These are phyloP conservation scores for Rallus crepitans DNA, from an alignment of 2,797 vertebrate species.

Conservation along the genomic window DNA sequence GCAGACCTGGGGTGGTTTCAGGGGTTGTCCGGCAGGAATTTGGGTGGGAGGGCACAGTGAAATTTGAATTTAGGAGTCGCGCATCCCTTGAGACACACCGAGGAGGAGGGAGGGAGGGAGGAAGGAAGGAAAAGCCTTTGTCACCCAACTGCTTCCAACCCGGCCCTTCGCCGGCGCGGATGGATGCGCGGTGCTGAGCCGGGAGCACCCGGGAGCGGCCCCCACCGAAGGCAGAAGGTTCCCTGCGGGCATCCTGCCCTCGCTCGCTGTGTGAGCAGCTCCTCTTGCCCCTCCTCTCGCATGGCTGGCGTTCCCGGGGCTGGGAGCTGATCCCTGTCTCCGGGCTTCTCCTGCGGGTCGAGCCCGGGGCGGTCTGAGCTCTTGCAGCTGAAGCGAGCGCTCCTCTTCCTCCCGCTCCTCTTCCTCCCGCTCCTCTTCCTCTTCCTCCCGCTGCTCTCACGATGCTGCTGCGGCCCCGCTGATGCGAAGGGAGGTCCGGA, in stretches of 20 bases:
- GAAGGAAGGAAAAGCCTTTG: background rate
- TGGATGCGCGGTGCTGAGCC: background rate
- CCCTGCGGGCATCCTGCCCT: background rate
- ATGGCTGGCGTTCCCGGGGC: background rate
- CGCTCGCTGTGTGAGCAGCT: background rate
- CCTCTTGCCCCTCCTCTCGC: background rate
- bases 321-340: background rate
- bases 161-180: background rate
- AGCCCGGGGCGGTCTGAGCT: background rate
- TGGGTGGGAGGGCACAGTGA: slow-evolving; percentile 51
- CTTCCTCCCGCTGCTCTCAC: background rate
- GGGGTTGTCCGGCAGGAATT: slow-evolving; percentile 43
- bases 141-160: background rate
- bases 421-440: no score
- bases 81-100: background rate
- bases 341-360: background rate
- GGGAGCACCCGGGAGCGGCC: background rate
- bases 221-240: background rate
- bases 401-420: background rate
- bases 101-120: no score
- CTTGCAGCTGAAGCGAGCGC: background rate
- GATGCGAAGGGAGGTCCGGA: background rate
- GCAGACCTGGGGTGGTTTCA: slow-evolving; percentile 30
- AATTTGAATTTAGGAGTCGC: slow-evolving; percentile 1
- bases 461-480: background rate